Base-by-base conservation (phyloP, 2,797 vertebrate species). In the Diglossa cyanea region DNA sequence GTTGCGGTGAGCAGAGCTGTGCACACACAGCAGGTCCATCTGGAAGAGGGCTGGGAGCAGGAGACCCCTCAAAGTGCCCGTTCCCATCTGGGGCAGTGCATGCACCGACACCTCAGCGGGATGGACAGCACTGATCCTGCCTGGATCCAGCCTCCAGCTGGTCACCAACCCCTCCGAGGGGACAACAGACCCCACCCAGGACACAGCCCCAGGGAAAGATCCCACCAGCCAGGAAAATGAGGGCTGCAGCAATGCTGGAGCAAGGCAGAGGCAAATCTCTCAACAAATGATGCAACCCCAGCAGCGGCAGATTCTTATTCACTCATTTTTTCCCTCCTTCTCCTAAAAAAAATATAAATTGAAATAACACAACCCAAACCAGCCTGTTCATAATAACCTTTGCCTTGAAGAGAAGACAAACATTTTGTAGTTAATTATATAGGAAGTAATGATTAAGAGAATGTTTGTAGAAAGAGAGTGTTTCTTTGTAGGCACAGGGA, bases 381-480 rank as follows among this genome's bases (percentile, higher is more conserved):
- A 75, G 68, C 68, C 82, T 53, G 65, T 58, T 95, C 77, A 16
- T n/a, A 74, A 81, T 50, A 96, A 89, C 76, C 89, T 88, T 73
- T 74, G 75, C 83, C 84, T 93, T 57, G 37, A 83, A 92, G 58
- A 87, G 79, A 82, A 92, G 68, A 75, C 47, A 68, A 94, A 67
- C 70, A 57, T 79, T 83, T 80, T 48, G 45, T 40, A 86, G 74
- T 63, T 88, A 85, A 82, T 94, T 94, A 88, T 16, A 88, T 31
- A 77, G 76, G 78, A 93, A 93, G 72, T 42, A 70, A 92, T 24
- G 62, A 91, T 70, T 71, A 94, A 92, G 85, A 67, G 88, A 92
- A 79, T 1, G 5, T 71, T 63, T 48, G 72, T 28, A 51, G 67
- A 63, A 70, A 76, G 61, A 80, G 50, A 44, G 17, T 10, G 33